phyloP scores from a whole-genome alignment of 2,888 invertebrate genomes.

The Agrotis segetum region DNA sequence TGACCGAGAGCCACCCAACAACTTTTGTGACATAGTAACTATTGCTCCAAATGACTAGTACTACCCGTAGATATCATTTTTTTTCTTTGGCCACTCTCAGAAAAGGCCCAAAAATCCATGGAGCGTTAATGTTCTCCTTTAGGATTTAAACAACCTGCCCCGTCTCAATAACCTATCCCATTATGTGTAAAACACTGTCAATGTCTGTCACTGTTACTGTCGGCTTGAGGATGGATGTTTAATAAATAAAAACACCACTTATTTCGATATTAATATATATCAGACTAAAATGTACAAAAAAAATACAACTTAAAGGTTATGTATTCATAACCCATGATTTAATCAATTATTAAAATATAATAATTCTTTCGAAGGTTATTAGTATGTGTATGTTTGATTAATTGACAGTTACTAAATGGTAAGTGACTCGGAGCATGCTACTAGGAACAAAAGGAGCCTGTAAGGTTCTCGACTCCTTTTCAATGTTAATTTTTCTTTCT shows the following conservation, averaged over 20 bases:
- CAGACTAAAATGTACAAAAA: constrained; percentile 94
- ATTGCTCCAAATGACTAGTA: no score
- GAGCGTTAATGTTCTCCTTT: no score
- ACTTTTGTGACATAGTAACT: no score
- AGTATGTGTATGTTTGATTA: constrained; percentile 80
- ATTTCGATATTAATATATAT: constrained; percentile 93
- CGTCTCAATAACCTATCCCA: no score
- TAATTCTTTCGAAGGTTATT: constrained; percentile 78
- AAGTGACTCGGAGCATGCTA: constrained; percentile 83
- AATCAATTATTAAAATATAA: constrained; percentile 82
- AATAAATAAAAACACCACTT: constrained; percentile 77
- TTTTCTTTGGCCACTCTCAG: no score
- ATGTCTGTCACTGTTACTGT: no score
- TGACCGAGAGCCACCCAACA: no score
- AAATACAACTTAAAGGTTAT: constrained; percentile 93
- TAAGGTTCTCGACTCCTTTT: constrained; percentile 76
- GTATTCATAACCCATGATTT: constrained; percentile 91
- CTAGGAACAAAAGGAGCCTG: constrained; percentile 86
- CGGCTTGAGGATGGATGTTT: background rate
- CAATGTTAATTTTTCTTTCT: constrained; percentile 67
- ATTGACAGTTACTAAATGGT: constrained; percentile 86
- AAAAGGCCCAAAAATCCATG: no score
- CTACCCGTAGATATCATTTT: no score
- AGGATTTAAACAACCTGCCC: no score
- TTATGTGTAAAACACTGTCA: no score